Evolutionary conservation across 1,140 invertebrate genomes (phyloP).

Genomic region (Homarus americanus): DNA sequence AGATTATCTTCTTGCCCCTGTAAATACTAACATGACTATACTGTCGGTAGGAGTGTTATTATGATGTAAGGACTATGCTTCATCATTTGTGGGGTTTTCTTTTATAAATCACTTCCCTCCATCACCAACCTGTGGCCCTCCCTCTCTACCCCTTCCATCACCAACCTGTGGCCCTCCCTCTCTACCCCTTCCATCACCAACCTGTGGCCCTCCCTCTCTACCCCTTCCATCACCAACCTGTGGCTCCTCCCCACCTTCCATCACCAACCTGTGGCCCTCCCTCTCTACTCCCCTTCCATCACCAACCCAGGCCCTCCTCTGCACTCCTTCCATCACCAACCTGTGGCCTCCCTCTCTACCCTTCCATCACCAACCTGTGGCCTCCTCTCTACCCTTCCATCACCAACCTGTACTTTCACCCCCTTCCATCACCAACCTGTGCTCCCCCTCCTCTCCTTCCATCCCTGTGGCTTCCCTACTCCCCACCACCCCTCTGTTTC

Average conservation of each 20-base stretch:
- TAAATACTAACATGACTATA: too few relatives aligned
- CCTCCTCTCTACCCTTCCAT: background rate
- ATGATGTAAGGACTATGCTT: too few relatives aligned
- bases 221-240: background rate
- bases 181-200: background rate
- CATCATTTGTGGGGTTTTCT: too few relatives aligned
- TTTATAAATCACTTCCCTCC: too few relatives aligned
- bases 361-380: too few relatives aligned
- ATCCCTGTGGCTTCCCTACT: background rate
- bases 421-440: background rate
- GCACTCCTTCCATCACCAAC: background rate
- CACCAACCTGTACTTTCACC: too few relatives aligned
- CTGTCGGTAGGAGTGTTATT: too few relatives aligned
- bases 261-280: background rate
- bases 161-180: background rate
- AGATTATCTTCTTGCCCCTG: too few relatives aligned
- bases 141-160: too few relatives aligned
- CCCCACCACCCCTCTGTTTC: background rate
- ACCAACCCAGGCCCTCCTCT: background rate
- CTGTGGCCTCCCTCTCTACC: background rate
- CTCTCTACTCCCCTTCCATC: background rate
- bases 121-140: too few relatives aligned
- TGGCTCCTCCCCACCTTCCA: background rate
- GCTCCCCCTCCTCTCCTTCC: background rate
- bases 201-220: background rate